A percentile compares a stretch with the other conserved stretches of the same genome.
These are phyloP conservation scores for Tylochromis polylepis DNA, from an alignment of 2,113 vertebrate species.

Conservation along the genomic window DNA sequence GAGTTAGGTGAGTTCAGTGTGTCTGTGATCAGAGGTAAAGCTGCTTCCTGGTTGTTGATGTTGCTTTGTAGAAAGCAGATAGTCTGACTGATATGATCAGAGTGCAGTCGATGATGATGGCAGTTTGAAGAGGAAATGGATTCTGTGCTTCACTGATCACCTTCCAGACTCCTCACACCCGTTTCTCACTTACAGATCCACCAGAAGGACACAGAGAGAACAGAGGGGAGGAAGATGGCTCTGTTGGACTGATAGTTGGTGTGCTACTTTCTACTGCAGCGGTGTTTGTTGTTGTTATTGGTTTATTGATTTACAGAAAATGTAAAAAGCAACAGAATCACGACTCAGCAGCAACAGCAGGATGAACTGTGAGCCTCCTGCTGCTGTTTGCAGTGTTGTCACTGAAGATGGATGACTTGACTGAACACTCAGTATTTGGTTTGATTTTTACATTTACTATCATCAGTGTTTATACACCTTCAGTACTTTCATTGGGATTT, in stretches of 20 bases:
- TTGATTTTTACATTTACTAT: background rate
- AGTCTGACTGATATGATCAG: no score
- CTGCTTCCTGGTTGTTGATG: no score
- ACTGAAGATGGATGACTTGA: background rate
- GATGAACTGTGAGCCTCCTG: background rate
- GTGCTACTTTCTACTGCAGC: background rate
- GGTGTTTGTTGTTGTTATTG: background rate
- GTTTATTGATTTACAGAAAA: background rate
- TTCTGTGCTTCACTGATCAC: background rate
- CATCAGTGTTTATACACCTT: background rate
- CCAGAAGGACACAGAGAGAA: background rate
- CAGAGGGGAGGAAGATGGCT: background rate
- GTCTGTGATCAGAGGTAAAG: background rate
- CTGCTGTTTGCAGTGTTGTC: background rate
- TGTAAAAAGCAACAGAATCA: background rate
- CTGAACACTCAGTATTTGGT: background rate
- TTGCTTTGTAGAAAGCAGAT: no score
- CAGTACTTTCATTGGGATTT: background rate
- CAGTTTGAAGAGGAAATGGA: background rate
- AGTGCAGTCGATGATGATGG: background rate
- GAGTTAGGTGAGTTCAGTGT: background rate
- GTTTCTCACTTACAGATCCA: background rate
- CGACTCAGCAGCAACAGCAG: background rate
- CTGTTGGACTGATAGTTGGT: background rate
- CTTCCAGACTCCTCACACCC: background rate